phyloP scores from a whole-genome alignment of 2,797 vertebrate species.

The Vespertilio murinus region DNA sequence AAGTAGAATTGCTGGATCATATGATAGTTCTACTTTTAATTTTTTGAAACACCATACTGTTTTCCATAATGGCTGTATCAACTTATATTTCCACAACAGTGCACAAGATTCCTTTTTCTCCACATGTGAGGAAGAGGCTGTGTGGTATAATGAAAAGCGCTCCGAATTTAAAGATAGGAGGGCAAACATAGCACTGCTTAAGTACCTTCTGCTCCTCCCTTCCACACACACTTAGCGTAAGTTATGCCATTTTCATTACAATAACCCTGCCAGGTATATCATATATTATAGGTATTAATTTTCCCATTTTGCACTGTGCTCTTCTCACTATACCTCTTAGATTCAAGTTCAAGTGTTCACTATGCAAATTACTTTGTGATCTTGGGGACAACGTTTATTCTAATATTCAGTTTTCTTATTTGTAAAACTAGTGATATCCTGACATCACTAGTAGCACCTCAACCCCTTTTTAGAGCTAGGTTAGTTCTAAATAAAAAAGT shows the following conservation, averaged over 20 bases:
- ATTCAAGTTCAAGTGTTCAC: slow-evolving; percentile 1
- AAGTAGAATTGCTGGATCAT: background rate
- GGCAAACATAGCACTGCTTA: background rate
- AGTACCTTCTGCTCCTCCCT: background rate
- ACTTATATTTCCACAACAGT: background rate
- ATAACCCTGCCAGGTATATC: background rate
- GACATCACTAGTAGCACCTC: background rate
- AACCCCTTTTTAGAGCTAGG: background rate
- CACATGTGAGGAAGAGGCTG: background rate
- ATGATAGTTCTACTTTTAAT: background rate
- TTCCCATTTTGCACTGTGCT: background rate
- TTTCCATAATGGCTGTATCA: background rate
- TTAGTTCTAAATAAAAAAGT: background rate
- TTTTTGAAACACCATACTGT: background rate
- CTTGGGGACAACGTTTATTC: slow-evolving; percentile 1
- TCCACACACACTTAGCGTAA: background rate
- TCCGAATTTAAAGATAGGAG: background rate
- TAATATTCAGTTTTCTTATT: background rate
- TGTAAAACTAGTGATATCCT: background rate
- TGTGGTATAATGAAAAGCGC: background rate
- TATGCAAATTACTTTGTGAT: background rate
- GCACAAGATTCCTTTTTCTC: background rate
- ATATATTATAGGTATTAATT: background rate
- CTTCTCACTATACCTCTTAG: background rate
- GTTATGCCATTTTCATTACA: background rate